These are phyloP conservation scores for Diplodus puntazzo DNA, from an alignment of 2,797 vertebrate species.

Conservation along the genomic window DNA sequence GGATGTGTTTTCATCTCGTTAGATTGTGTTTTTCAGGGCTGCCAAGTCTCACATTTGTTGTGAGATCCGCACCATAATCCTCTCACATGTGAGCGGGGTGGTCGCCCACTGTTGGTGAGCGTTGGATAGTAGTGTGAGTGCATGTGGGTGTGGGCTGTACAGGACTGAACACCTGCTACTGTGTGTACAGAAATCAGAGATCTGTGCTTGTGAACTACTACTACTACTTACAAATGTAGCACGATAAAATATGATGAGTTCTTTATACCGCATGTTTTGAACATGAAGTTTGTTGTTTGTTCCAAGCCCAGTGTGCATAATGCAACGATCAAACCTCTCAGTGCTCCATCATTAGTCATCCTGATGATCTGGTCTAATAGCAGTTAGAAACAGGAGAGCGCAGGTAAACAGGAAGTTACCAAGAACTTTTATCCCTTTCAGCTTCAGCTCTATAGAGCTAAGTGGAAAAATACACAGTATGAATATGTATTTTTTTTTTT, in stretches of 20 bases:
- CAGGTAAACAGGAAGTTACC: background rate
- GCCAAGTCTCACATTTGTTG: conserved; percentile 66
- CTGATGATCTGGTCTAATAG: background rate
- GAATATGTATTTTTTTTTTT: background rate
- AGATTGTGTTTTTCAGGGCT: conserved; percentile 52
- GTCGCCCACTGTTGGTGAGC: conserved; percentile 44
- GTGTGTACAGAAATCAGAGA: background rate
- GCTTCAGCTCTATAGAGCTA: background rate
- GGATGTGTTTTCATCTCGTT: conserved; percentile 70
- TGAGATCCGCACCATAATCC: conserved; percentile 52
- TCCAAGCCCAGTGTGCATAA: background rate
- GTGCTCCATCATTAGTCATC: background rate
- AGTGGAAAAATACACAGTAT: background rate
- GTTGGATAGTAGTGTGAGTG: conserved; percentile 32
- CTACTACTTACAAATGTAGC: no score
- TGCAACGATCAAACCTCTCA: background rate
- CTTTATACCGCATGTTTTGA: background rate
- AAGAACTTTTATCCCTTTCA: background rate
- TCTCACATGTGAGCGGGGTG: conserved; percentile 54
- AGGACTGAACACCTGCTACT: conserved; percentile 7
- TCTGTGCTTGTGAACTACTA: conserved; percentile 2
- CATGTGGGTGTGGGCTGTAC: conserved; percentile 34
- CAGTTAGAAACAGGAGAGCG: background rate
- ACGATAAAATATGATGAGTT: background rate
- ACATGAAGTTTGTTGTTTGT: background rate